Percentiles rank a stretch among this genome's conserved stretches.
Evolutionary conservation across 2,797 vertebrate genomes (phyloP).

Genomic region (Intellagama lesueurii): DNA sequence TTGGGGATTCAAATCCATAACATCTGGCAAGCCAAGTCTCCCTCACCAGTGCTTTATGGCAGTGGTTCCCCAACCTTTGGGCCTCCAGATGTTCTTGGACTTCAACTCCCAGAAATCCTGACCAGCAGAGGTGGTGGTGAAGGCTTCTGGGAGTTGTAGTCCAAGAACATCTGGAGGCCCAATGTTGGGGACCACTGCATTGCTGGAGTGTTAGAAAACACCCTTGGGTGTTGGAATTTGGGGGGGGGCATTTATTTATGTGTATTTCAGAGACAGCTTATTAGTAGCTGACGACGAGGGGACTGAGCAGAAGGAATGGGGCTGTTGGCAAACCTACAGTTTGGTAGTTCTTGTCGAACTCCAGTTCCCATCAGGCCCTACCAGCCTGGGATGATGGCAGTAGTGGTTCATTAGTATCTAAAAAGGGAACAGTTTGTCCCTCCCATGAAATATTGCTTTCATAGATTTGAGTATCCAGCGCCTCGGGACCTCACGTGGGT

Average conservation of each 20-base stretch:
- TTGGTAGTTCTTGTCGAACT: neutral
- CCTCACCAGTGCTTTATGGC: neutral
- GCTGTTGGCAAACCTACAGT: too few relatives aligned
- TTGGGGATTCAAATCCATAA: neutral
- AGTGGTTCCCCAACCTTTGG: neutral
- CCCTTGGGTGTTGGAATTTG: neutral
- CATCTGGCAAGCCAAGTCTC: neutral
- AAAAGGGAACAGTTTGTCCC: too few relatives aligned
- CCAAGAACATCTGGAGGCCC: too few relatives aligned
- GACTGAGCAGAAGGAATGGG: neutral
- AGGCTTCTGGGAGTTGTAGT: too few relatives aligned
- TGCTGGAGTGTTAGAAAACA: neutral
- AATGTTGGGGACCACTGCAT: neutral
- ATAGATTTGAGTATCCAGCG: too few relatives aligned
- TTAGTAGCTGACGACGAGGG: fast-evolving
- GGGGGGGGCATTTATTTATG: neutral
- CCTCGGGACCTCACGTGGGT: fast-evolving
- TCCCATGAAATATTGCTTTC: neutral
- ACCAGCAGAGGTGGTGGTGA: too few relatives aligned
- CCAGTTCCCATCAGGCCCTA: neutral
- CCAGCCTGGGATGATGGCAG: neutral
- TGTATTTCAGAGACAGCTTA: neutral
- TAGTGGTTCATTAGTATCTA: too few relatives aligned
- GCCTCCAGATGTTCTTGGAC: neutral
- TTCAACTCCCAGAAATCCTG: too few relatives aligned